Base-by-base conservation (phyloP, 2,797 vertebrate species). In the Malacoctenus gilli region DNA sequence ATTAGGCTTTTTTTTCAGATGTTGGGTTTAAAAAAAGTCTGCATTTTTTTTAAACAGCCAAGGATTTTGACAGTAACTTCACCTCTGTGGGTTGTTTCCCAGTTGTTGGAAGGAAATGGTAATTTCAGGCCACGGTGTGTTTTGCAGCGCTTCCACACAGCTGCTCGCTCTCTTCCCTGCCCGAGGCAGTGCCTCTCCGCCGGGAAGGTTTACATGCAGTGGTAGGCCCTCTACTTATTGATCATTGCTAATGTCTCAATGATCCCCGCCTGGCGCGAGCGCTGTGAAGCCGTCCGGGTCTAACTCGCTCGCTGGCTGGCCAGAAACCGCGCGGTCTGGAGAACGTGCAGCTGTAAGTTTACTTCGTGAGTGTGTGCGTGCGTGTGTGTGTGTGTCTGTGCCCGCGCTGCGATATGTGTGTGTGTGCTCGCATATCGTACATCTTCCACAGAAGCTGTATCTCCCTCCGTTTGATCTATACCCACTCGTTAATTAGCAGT, bases 191-290 rank as follows among this genome's bases (percentile, higher is more conserved):
- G 64, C 52, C 37, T 51, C 74, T 83, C 81, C 80, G 56, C 72
- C 42, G 82, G 87, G 82, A 80, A 53, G 54, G 76, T 84, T 85
- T 80, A 65, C 79, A 68, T 82, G 81, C 81, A 72, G 75, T 60
- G 64, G 46, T 67, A 54, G 67, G 72, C 57, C 70, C 61, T 80
- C 65, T 60, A 68, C 64, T 79, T 89, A 91, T 90, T 88, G 89
- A 91, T 91, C 71, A 60, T 64, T 36, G 11, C 68, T 83, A 84
- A 88, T 81, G 78, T 89, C 77, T 89, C 79, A 85, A 72, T 89
- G 75, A 87, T 85, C 74, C 77, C 68, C 28, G 1, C 34, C 53
- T 62, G 16, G 1, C 71, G 61, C 67, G 63, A 59, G 75, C 65
- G 70, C 63, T 51, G 43, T 2, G 46, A 72, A 63, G 53, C 72